phyloP scores from a whole-genome alignment of 1,140 invertebrate species.

The Ptiloglossa arizonensis region DNA sequence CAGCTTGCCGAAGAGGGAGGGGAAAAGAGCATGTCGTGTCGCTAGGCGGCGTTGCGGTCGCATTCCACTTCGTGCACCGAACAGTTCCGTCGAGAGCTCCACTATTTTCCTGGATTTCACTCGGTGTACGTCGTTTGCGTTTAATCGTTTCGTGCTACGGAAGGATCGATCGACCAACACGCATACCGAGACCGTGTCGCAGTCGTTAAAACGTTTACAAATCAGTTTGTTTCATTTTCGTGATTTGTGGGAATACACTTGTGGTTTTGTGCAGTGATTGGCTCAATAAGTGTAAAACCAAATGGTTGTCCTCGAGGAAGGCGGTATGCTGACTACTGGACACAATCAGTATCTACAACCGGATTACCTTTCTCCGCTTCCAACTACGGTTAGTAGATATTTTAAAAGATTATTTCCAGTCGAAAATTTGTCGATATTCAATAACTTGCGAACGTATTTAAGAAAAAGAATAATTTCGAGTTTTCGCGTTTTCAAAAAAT shows the following conservation, averaged over 20 bases:
- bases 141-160: constrained; percentile 32
- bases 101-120: constrained; percentile 76
- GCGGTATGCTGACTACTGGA: constrained; percentile 93
- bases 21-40: constrained; percentile 17
- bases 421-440: no score
- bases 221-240: constrained; percentile 4
- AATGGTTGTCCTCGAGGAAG: constrained; percentile 96
- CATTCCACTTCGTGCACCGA: constrained; percentile 51
- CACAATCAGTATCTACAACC: constrained; percentile 96
- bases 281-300: constrained; percentile 76
- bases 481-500: not conserved
- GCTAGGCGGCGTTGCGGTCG: constrained; percentile 68
- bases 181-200: not conserved
- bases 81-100: constrained; percentile 51
- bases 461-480: not conserved
- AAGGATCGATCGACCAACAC: constrained; percentile 39
- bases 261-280: constrained; percentile 68
- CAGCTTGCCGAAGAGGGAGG: constrained; percentile 27
- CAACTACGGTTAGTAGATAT: constrained; percentile 91
- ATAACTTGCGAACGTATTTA: not conserved
- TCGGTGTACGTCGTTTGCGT: constrained; percentile 57
- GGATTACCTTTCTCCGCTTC: constrained; percentile 94
- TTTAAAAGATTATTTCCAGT: not conserved
- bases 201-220: not conserved
- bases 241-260: constrained; percentile 37